phyloP scores from a whole-genome alignment of 2,113 vertebrate species.

The Calonectris borealis region DNA sequence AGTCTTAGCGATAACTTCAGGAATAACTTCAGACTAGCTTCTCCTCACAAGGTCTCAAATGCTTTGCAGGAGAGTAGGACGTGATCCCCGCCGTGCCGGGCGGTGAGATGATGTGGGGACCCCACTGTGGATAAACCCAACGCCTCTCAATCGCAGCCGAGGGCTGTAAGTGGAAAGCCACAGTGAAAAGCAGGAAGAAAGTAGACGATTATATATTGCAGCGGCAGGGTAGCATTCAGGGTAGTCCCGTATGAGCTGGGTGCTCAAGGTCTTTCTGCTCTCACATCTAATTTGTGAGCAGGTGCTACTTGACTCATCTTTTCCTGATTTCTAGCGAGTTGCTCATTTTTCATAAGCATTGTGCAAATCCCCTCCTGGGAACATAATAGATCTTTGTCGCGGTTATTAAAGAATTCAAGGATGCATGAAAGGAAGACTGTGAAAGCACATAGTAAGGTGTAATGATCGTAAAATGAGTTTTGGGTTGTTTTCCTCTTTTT shows the following conservation, averaged over 20 bases:
- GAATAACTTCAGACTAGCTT: not conserved
- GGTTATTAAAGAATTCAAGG: not conserved
- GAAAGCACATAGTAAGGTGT: not conserved
- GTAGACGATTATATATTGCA: fast-evolving
- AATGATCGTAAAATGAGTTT: not conserved
- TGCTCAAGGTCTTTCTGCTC: not conserved
- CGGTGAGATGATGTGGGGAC: not conserved
- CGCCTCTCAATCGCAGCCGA: fast-evolving
- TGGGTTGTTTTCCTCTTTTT: not conserved
- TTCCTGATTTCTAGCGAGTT: not conserved
- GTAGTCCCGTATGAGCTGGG: not conserved
- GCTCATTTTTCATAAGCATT: not conserved
- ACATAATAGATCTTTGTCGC: not conserved
- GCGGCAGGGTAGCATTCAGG: fast-evolving
- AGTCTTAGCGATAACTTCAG: not conserved
- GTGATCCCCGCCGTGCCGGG: fast-evolving
- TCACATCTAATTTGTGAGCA: not conserved
- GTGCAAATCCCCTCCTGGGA: not conserved
- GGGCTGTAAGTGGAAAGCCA: not conserved
- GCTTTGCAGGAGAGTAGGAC: not conserved
- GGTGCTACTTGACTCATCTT: not conserved
- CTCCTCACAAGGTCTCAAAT: not conserved
- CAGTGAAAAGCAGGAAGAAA: not conserved
- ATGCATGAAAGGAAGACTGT: not conserved
- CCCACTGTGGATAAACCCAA: not conserved